Evolutionary conservation across 1,140 invertebrate species (phyloP).

Genomic region (Phymastichus coffea): DNA sequence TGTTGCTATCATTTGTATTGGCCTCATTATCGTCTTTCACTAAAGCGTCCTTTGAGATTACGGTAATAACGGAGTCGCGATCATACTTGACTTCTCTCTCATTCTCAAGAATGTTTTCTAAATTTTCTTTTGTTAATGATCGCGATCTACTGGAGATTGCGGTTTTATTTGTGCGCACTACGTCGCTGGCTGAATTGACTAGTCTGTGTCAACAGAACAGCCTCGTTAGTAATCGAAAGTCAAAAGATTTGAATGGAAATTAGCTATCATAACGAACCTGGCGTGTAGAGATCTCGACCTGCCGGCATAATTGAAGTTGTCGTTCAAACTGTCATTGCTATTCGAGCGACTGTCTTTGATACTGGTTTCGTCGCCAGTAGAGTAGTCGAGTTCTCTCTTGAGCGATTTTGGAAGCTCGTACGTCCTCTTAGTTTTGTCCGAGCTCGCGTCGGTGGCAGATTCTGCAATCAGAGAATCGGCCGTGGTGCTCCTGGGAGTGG

Average conservation of each 20-base stretch:
- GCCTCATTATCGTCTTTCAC: not conserved
- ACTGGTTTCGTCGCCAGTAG: slow-evolving; percentile 28
- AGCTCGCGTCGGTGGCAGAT: slow-evolving; percentile 5
- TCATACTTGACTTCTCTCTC: slow-evolving; percentile 21
- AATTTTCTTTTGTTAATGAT: slow-evolving; percentile 27
- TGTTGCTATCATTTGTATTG: not conserved
- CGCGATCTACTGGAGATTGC: not conserved
- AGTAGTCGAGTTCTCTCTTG: slow-evolving; percentile 30
- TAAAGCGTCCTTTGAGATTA: slow-evolving; percentile 7
- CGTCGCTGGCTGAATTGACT: slow-evolving; percentile 1
- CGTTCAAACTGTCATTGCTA: not conserved
- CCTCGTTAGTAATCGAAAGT: too few species aligned
- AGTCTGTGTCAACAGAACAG: slow-evolving; percentile 4
- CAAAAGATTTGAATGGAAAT: not conserved
- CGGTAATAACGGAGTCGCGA: slow-evolving; percentile 11
- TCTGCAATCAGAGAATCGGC: slow-evolving; percentile 12
- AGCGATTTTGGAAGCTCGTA: slow-evolving; percentile 31
- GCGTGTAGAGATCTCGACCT: slow-evolving; percentile 38
- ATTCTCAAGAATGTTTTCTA: slow-evolving; percentile 6
- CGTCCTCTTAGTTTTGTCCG: slow-evolving; percentile 11
- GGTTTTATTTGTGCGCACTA: not conserved
- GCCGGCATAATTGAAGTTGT: slow-evolving; percentile 6
- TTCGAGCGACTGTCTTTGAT: slow-evolving; percentile 16
- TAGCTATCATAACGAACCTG: slow-evolving; percentile 27
- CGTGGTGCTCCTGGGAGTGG: not conserved